Percentiles rank a stretch among this genome's conserved stretches.
phyloP scores from a whole-genome alignment of 2,888 invertebrate genomes.

The Dicyrtoma fusca region DNA sequence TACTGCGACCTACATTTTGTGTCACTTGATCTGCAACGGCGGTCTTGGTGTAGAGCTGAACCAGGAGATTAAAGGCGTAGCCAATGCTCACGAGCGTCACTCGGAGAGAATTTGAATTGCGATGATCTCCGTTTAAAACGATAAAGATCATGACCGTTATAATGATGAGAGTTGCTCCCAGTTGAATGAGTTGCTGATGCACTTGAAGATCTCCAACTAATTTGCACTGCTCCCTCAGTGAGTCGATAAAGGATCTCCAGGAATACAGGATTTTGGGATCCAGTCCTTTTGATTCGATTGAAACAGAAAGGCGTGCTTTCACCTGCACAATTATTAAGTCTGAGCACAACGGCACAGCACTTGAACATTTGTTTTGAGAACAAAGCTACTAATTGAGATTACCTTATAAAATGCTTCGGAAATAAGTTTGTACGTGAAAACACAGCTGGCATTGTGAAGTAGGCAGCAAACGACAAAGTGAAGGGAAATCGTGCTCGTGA shows the following conservation, averaged over 20 bases:
- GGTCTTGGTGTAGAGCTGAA: slow-evolving; percentile 7
- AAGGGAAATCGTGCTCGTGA: neutral
- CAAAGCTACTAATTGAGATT: neutral
- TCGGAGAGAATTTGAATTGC: neutral
- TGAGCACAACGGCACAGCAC: no score
- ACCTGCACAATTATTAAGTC: no score
- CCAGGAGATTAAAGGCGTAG: neutral
- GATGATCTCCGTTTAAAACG: slow-evolving; percentile 5
- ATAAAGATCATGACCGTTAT: slow-evolving; percentile 11
- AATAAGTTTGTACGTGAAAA: neutral
- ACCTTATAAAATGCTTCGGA: slow-evolving; percentile 17
- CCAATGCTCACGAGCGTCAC: neutral
- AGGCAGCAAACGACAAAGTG: slow-evolving; percentile 7
- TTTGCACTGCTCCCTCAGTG: slow-evolving; percentile 1
- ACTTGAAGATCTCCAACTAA: neutral
- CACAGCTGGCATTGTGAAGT: neutral
- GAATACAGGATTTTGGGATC: neutral
- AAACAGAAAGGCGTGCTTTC: neutral
- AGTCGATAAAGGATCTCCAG: slow-evolving; percentile 17
- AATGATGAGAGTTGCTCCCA: neutral
- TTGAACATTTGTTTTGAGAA: neutral
- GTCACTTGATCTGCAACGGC: slow-evolving; percentile 16
- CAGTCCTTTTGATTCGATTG: neutral
- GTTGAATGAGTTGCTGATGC: neutral
- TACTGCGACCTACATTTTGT: neutral